Evolutionary conservation across 2,888 invertebrate species (phyloP).

Genomic region (Dascillus cervinus): DNA sequence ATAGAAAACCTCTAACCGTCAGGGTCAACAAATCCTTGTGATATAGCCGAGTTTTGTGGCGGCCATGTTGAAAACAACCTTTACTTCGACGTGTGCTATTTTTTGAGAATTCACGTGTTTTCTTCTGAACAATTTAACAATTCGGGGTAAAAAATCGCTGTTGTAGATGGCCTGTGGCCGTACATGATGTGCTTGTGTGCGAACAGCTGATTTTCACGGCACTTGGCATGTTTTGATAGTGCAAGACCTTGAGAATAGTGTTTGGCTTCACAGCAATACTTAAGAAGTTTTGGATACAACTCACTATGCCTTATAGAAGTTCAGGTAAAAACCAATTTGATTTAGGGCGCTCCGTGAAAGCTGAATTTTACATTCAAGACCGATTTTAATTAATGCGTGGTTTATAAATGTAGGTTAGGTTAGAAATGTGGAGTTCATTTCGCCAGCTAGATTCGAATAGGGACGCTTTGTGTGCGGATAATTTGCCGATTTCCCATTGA

Average conservation of each 20-base stretch:
- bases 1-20: slow-evolving; percentile 35
- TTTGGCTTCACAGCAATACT: slow-evolving; percentile 34
- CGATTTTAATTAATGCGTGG: too few species aligned
- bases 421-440: too few species aligned
- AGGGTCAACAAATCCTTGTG: slow-evolving; percentile 48
- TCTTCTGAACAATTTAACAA: slow-evolving; percentile 21
- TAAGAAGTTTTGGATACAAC: slow-evolving; percentile 33
- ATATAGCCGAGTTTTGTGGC: slow-evolving; percentile 44
- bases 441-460: too few species aligned
- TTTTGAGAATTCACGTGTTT: slow-evolving; percentile 34
- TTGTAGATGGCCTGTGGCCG: slow-evolving; percentile 19
- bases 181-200: slow-evolving; percentile 24
- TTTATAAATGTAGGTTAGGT: slow-evolving; percentile 13
- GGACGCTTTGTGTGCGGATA: too few species aligned
- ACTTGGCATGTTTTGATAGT: slow-evolving; percentile 36
- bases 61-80: slow-evolving; percentile 47
- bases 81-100: slow-evolving; percentile 41
- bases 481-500: too few species aligned
- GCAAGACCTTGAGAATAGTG: slow-evolving; percentile 40
- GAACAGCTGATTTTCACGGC: slow-evolving; percentile 24
- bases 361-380: too few species aligned
- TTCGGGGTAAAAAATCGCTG: slow-evolving; percentile 23
- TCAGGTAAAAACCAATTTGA: too few species aligned
- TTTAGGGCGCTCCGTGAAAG: too few species aligned
- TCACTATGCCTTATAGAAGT: slow-evolving; percentile 35